These are phyloP conservation scores for Malacosoma neustria DNA, from an alignment of 2,888 invertebrate species.

Conservation along the genomic window DNA sequence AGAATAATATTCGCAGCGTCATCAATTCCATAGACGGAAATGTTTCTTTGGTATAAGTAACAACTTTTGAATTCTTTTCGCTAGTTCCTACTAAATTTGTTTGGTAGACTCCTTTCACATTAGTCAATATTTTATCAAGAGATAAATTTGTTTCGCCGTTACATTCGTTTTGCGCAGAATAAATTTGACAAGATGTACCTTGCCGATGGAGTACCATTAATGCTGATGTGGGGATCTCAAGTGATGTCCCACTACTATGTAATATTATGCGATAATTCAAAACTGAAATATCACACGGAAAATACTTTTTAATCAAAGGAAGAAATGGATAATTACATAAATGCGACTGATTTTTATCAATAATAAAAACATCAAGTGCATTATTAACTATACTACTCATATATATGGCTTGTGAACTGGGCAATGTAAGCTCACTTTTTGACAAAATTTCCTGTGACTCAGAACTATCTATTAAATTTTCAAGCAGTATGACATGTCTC, in stretches of 20 bases:
- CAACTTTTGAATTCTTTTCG: slow-evolving; percentile 32
- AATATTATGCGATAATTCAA: slow-evolving; percentile 41
- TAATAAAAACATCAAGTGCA: slow-evolving; percentile 39
- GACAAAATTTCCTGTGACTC: slow-evolving; percentile 7
- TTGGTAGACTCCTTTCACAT: slow-evolving; percentile 33
- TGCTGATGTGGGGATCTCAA: slow-evolving; percentile 28
- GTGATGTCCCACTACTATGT: slow-evolving; percentile 16
- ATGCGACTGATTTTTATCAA: slow-evolving; percentile 31
- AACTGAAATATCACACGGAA: slow-evolving; percentile 53
- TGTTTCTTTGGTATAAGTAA: slow-evolving; percentile 28
- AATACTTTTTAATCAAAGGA: slow-evolving; percentile 43
- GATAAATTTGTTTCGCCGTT: slow-evolving; percentile 31
- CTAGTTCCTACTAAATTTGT: slow-evolving; percentile 54
- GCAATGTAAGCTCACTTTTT: slow-evolving; percentile 25
- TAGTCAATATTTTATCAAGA: slow-evolving; percentile 39
- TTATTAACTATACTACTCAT: slow-evolving; percentile 38
- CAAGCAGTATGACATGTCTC: slow-evolving; percentile 46
- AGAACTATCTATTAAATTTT: slow-evolving; percentile 29
- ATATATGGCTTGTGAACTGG: slow-evolving; percentile 41
- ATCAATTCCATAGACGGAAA: slow-evolving; percentile 51
- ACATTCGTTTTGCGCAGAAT: slow-evolving; percentile 25
- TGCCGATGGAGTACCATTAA: slow-evolving; percentile 45
- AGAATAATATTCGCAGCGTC: slow-evolving; percentile 42
- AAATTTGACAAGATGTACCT: slow-evolving; percentile 39
- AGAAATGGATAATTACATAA: slow-evolving; percentile 40